Evolutionary conservation across 2,888 invertebrate genomes (phyloP).

Genomic region (Omphaloscelis lunosa): DNA sequence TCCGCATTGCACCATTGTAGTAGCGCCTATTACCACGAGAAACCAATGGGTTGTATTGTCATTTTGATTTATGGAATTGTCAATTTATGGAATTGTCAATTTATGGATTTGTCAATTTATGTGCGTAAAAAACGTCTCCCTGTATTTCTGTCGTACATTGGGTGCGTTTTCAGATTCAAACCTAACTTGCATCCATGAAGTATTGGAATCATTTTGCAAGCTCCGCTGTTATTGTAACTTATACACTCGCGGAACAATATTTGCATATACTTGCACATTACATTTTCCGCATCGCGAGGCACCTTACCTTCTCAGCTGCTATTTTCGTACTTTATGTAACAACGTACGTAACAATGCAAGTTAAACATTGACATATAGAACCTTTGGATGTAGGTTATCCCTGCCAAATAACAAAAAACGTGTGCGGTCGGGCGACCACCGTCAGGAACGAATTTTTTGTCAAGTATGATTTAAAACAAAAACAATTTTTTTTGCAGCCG

Average conservation of each 20-base stretch:
- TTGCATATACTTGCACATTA: slow-evolving; percentile 13
- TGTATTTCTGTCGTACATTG: background rate
- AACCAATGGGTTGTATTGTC: slow-evolving; percentile 51
- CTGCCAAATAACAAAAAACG: background rate
- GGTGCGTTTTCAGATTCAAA: slow-evolving; percentile 22
- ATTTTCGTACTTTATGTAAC: background rate
- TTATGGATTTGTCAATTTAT: slow-evolving; percentile 51
- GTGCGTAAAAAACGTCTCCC: slow-evolving; percentile 24
- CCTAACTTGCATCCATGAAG: background rate
- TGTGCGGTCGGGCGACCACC: no score
- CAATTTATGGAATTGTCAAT: slow-evolving; percentile 54
- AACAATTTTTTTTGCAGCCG: no score
- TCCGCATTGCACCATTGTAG: slow-evolving; percentile 68
- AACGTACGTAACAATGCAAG: background rate
- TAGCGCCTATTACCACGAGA: slow-evolving; percentile 55
- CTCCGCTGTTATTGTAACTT: slow-evolving; percentile 1
- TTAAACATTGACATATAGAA: background rate
- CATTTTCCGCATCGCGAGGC: slow-evolving; percentile 2
- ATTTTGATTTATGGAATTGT: slow-evolving; percentile 51
- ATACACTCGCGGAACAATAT: background rate
- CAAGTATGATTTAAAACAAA: no score
- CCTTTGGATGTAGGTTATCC: background rate
- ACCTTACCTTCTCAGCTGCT: background rate
- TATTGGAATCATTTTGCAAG: background rate
- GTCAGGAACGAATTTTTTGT: no score